Percentiles rank a stretch among this genome's conserved stretches.
Conservation (phyloP, 2,797 vertebrate species). For the Rallus crepitans region DNA sequence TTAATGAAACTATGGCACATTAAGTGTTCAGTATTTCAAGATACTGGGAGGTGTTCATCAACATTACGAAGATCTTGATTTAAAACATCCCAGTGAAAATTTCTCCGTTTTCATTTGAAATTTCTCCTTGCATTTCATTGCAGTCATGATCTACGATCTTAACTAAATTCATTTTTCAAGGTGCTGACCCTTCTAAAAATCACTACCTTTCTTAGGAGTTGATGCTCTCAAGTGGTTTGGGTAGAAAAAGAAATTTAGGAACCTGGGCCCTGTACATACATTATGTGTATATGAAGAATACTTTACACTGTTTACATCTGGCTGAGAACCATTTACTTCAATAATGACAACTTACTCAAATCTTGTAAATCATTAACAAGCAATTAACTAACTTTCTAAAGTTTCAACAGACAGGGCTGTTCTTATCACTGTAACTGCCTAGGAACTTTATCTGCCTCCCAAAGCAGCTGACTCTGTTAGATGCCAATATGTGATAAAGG, state of each 20-base stretch:
- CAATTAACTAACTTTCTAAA: slow-evolving; percentile 48
- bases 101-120: slow-evolving; percentile 29
- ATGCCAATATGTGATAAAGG: slow-evolving; percentile 22
- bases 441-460: slow-evolving; percentile 14
- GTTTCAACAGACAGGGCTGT: slow-evolving; percentile 30
- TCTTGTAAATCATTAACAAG: slow-evolving; percentile 66
- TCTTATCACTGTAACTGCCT: not conserved
- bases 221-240: not conserved
- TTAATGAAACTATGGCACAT: slow-evolving; percentile 38
- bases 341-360: slow-evolving; percentile 62
- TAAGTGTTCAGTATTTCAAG: not conserved
- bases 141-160: not conserved
- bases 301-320: slow-evolving; percentile 22
- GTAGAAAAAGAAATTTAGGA: slow-evolving; percentile 20
- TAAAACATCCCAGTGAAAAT: not conserved
- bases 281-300: slow-evolving; percentile 26
- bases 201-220: not conserved
- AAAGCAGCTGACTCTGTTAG: not conserved
- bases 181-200: slow-evolving; percentile 10
- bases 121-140: slow-evolving; percentile 11
- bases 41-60: slow-evolving; percentile 34
- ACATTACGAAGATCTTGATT: slow-evolving; percentile 21
- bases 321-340: slow-evolving; percentile 51
- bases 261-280: not conserved
- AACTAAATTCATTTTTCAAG: slow-evolving; percentile 5